A percentile compares a stretch with the other conserved stretches of the same genome.
phyloP scores from a whole-genome alignment of 1,140 invertebrate species.

The Neodiprion lecontei region DNA sequence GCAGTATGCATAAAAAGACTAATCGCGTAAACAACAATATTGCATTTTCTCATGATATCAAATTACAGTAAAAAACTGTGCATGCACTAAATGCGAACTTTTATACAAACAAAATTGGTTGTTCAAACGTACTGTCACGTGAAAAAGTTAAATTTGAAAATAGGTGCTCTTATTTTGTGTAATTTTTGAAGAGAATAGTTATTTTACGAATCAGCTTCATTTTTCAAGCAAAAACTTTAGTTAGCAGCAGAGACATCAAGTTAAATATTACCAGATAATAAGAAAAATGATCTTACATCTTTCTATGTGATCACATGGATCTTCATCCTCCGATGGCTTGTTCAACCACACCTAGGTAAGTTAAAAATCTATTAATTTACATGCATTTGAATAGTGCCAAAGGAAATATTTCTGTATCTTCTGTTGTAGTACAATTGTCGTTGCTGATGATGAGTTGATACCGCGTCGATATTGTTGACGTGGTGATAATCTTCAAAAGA shows the following conservation, averaged over 20 bases:
- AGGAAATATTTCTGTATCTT: no score
- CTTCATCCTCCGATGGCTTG: background rate
- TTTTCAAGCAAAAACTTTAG: no score
- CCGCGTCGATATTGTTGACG: no score
- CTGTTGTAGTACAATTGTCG: no score
- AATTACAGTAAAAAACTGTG: background rate
- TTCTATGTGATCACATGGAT: background rate
- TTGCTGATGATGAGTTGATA: no score
- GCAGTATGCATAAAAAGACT: no score
- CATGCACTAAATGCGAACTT: background rate
- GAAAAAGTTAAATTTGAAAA: no score
- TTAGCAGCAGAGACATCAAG: no score
- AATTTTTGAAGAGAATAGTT: no score
- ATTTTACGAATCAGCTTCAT: background rate
- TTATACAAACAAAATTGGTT: background rate
- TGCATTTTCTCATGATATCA: background rate
- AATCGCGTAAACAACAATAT: background rate
- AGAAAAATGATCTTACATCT: slow-evolving; percentile 1
- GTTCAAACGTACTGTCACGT: background rate
- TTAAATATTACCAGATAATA: background rate
- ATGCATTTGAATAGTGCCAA: background rate
- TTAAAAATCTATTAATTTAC: background rate
- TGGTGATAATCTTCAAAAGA: no score
- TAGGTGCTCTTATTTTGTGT: no score
- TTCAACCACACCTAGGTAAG: background rate